Conservation (phyloP, 1,140 invertebrate species). For the Drosophila yakuba region DNA sequence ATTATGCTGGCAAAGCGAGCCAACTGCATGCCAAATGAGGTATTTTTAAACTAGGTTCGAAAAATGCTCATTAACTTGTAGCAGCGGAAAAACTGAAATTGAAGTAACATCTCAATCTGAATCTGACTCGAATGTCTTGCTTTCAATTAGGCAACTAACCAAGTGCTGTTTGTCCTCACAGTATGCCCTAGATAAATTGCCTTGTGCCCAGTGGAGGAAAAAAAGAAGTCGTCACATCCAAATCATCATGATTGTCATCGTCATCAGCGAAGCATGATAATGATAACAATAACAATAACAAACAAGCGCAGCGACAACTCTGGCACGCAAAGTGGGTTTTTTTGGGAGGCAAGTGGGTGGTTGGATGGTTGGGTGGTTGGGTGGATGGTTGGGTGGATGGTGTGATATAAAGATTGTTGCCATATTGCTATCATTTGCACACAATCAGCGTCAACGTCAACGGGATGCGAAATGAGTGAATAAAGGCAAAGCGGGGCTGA, state of each 20-base stretch:
- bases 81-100: too few species aligned
- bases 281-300: constrained; percentile 59
- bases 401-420: constrained; percentile 76
- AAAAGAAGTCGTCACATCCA: constrained; percentile 11
- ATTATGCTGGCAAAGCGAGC: too few species aligned
- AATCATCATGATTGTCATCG: constrained; percentile 28
- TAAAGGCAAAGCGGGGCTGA: neutral
- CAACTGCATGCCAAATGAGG: neutral
- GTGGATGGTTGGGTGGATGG: constrained; percentile 17
- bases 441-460: constrained; percentile 65
- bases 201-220: neutral
- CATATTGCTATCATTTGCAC: constrained; percentile 83
- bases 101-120: neutral
- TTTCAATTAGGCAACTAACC: constrained; percentile 36
- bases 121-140: neutral
- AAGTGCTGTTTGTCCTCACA: constrained; percentile 12
- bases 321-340: constrained; percentile 23
- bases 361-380: neutral
- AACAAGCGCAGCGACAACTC: constrained; percentile 49
- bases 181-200: neutral
- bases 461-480: constrained; percentile 34
- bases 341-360: neutral
- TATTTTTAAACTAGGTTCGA: neutral
- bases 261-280: constrained; percentile 63
- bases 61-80: too few species aligned